A percentile compares a stretch with the other conserved stretches of the same genome.
These are phyloP conservation scores for Watsonalla binaria DNA, from an alignment of 2,888 invertebrate genomes.

Conservation along the genomic window DNA sequence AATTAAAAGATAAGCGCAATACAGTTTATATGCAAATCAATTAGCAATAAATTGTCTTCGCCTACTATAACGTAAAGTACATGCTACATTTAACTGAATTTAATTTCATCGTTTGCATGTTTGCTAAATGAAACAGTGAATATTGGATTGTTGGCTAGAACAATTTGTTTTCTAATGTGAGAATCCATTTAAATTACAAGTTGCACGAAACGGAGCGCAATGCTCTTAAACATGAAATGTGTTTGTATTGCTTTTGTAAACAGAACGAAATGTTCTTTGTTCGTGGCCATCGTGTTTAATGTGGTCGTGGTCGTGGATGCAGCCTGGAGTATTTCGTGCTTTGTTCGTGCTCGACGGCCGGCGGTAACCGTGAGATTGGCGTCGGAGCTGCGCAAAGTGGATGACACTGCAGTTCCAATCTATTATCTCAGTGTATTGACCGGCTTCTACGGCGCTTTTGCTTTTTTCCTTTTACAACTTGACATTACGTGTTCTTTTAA, in stretches of 20 bases:
- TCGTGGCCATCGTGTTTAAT: conserved; percentile 33
- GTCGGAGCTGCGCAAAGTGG: conserved; percentile 36
- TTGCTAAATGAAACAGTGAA: conserved; percentile 29
- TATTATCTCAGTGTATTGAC: conserved; percentile 40
- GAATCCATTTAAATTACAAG: conserved; percentile 26
- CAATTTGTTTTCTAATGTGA: conserved; percentile 29
- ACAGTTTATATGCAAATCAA: conserved; percentile 37
- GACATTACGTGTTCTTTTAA: background rate
- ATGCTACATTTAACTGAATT: conserved; percentile 47
- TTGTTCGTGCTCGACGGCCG: conserved; percentile 25
- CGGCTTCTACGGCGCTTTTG: conserved; percentile 16
- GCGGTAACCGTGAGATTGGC: conserved; percentile 26
- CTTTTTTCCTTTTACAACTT: background rate
- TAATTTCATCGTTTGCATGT: conserved; percentile 36
- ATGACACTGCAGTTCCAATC: conserved; percentile 51
- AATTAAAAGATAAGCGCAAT: conserved; percentile 24
- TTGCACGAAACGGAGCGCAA: conserved; percentile 20
- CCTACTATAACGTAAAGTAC: background rate
- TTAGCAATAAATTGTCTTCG: too few species aligned
- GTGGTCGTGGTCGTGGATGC: conserved; percentile 31
- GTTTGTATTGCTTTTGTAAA: conserved; percentile 19
- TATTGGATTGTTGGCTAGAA: conserved; percentile 24
- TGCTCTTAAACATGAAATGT: conserved; percentile 12
- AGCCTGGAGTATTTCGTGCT: conserved; percentile 29
- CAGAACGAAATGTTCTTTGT: conserved; percentile 35